A percentile compares a stretch with the other conserved stretches of the same genome.
Conservation (phyloP, 1,140 invertebrate genomes). For the Cherax destructor region DNA sequence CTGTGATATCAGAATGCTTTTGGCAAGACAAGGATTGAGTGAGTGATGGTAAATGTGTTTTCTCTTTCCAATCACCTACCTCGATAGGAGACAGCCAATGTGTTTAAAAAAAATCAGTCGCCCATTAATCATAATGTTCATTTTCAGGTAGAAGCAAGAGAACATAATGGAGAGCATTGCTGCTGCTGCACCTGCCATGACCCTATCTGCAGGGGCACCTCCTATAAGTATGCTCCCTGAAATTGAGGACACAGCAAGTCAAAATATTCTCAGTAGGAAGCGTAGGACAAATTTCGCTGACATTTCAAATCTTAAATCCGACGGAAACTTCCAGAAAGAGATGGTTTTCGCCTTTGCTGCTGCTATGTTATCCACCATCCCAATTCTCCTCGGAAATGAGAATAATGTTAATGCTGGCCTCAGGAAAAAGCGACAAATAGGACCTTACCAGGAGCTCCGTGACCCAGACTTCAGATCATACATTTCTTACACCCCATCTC, state of each 20-base stretch:
- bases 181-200: not conserved
- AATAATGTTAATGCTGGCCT: conserved; percentile 70
- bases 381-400: conserved; percentile 69
- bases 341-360: conserved; percentile 71
- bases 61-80: too few species aligned
- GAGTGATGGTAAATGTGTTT: too few species aligned
- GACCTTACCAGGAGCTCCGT: conserved; percentile 7
- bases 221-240: not conserved
- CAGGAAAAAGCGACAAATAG: conserved; percentile 21
- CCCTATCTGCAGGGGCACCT: not conserved
- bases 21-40: too few species aligned
- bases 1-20: too few species aligned
- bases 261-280: conserved; percentile 14
- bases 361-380: conserved; percentile 71
- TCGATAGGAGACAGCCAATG: too few species aligned
- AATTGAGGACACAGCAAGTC: not conserved
- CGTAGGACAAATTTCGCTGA: conserved; percentile 66
- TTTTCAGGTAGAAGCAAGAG: not conserved
- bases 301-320: conserved; percentile 62
- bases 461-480: conserved; percentile 5
- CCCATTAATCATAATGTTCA: not conserved
- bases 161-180: not conserved
- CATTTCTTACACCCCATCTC: not conserved
- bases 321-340: conserved; percentile 71
- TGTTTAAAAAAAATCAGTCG: too few species aligned